Percentiles rank a stretch among this genome's conserved stretches.
Conservation (phyloP, 2,888 invertebrate species). For the Pandemis cinnamomeana region DNA sequence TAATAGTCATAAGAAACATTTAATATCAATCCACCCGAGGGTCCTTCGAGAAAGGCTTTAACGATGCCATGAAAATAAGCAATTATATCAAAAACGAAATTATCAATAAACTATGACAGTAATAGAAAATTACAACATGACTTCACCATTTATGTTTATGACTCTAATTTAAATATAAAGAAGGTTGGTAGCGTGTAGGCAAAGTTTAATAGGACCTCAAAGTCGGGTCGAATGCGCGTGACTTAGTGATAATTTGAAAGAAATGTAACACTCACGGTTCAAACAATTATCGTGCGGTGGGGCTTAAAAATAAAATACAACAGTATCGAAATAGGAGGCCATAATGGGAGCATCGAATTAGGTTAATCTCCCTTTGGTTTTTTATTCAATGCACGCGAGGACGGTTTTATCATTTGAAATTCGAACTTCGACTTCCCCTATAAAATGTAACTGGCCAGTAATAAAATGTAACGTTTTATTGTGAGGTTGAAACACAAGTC, state of each 20-base stretch:
- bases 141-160: conserved; percentile 18
- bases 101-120: conserved; percentile 29
- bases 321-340: conserved; percentile 25
- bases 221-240: conserved; percentile 32
- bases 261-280: conserved; percentile 37
- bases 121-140: conserved; percentile 26
- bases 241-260: conserved; percentile 38
- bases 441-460: conserved; percentile 15
- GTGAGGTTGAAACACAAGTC: not conserved
- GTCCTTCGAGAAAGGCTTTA: conserved; percentile 14
- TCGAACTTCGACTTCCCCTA: conserved; percentile 2
- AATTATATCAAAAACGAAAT: conserved; percentile 17
- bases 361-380: conserved; percentile 33
- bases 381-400: conserved; percentile 8
- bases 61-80: conserved; percentile 14
- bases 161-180: conserved; percentile 27
- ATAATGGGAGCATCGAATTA: conserved; percentile 41
- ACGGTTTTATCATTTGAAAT: not conserved
- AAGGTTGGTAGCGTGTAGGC: conserved; percentile 29
- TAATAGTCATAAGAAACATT: not conserved
- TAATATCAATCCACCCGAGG: not conserved
- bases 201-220: conserved; percentile 29
- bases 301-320: conserved; percentile 34
- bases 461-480: conserved; percentile 8
- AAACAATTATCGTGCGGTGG: conserved; percentile 40